Conservation (phyloP, 2,797 vertebrate species). For the Brachymystax lenok region DNA sequence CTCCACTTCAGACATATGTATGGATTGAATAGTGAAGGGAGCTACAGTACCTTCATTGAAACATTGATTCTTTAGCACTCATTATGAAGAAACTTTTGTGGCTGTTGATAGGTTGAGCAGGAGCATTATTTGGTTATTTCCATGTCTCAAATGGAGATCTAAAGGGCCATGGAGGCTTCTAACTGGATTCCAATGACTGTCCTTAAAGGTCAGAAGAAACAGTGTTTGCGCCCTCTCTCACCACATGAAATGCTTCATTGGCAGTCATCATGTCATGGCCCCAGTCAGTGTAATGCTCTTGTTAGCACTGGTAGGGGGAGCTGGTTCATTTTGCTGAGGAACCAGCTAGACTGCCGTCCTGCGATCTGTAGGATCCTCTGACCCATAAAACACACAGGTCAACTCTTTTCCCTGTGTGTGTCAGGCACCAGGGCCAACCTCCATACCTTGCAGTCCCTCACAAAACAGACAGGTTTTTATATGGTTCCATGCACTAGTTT, state of each 20-base stretch:
- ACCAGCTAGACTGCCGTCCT: background rate
- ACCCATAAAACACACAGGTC: conserved; percentile 15
- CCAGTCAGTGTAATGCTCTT: background rate
- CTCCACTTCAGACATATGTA: background rate
- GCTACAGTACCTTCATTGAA: background rate
- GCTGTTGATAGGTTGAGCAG: too few relatives aligned
- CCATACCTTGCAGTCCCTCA: background rate
- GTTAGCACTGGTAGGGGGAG: background rate
- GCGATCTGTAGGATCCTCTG: background rate
- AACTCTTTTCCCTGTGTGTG: conserved; percentile 5
- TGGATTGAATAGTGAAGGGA: background rate
- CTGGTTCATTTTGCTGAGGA: background rate
- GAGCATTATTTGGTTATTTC: background rate
- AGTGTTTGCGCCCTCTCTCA: background rate
- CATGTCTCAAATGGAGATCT: background rate
- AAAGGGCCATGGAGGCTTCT: background rate
- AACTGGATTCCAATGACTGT: background rate
- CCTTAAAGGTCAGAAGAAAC: background rate
- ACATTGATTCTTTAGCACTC: background rate
- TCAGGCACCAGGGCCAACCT: conserved; percentile 19
- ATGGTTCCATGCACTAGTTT: background rate
- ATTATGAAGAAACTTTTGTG: too few relatives aligned
- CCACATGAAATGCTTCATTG: conserved; percentile 4
- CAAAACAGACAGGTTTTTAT: conserved; percentile 30
- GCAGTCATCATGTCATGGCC: background rate